Evolutionary conservation across 1,140 invertebrate genomes (phyloP).

Genomic region (Hypsibius dujardini): DNA sequence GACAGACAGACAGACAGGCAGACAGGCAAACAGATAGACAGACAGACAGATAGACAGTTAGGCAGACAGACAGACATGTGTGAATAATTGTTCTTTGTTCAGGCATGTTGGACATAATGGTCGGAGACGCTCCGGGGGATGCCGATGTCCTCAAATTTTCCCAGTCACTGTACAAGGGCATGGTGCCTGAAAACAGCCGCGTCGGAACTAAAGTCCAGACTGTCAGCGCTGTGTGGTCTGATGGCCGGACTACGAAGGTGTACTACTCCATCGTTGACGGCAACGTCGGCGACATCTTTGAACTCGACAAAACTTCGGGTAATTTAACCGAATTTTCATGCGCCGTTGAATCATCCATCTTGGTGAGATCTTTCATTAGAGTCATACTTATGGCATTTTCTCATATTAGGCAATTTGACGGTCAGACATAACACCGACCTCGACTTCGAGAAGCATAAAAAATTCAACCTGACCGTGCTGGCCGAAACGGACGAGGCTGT

Average conservation of each 20-base stretch:
- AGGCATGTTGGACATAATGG: slow-evolving; percentile 56
- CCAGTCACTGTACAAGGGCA: slow-evolving; percentile 56
- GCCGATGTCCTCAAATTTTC: slow-evolving; percentile 47
- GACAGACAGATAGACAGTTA: no score
- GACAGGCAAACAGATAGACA: no score
- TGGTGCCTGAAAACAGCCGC: slow-evolving; percentile 55
- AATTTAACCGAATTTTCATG: background rate
- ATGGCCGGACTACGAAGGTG: slow-evolving; percentile 58
- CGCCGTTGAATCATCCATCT: no score
- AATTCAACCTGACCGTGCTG: slow-evolving; percentile 5
- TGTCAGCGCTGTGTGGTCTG: slow-evolving; percentile 60
- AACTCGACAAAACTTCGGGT: slow-evolving; percentile 41
- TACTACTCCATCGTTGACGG: slow-evolving; percentile 67
- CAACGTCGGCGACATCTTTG: slow-evolving; percentile 64
- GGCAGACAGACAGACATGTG: no score
- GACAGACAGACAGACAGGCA: no score
- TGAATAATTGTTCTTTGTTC: slow-evolving; percentile 19
- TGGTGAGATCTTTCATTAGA: no score
- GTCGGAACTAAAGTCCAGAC: slow-evolving; percentile 48
- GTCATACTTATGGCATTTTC: background rate
- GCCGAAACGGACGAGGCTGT: background rate
- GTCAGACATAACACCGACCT: slow-evolving; percentile 1
- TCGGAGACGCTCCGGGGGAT: slow-evolving; percentile 48
- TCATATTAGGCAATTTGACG: background rate
- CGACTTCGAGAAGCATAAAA: background rate